A percentile compares a stretch with the other conserved stretches of the same genome.
Evolutionary conservation across 2,888 invertebrate genomes (phyloP).

Genomic region (Hylaea fasciaria): DNA sequence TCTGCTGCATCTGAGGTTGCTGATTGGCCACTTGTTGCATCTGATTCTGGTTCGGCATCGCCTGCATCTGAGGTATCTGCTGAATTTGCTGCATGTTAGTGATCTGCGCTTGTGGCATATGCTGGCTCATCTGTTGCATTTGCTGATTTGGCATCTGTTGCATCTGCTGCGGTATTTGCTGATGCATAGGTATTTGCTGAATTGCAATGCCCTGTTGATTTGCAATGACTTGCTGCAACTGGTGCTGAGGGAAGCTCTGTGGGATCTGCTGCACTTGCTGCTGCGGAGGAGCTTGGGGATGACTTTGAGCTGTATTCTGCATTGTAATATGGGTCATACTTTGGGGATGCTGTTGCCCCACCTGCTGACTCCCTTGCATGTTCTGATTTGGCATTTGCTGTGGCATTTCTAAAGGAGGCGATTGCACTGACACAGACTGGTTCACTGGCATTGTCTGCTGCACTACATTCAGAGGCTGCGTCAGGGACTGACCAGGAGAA

Average conservation of each 20-base stretch:
- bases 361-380: slow-evolving; percentile 73
- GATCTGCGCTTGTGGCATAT: slow-evolving; percentile 77
- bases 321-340: slow-evolving; percentile 82
- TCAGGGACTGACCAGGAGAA: slow-evolving; percentile 81
- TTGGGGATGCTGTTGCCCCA: slow-evolving; percentile 79
- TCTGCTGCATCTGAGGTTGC: slow-evolving; percentile 82
- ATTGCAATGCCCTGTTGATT: slow-evolving; percentile 80
- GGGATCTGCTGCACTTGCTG: slow-evolving; percentile 82
- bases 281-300: slow-evolving; percentile 71
- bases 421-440: slow-evolving; percentile 79
- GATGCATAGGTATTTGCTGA: slow-evolving; percentile 83
- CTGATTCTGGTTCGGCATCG: slow-evolving; percentile 77
- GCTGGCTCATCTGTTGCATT: slow-evolving; percentile 82
- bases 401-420: slow-evolving; percentile 81
- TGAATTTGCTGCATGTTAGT: slow-evolving; percentile 82
- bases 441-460: slow-evolving; percentile 78
- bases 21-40: slow-evolving; percentile 77
- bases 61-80: slow-evolving; percentile 81
- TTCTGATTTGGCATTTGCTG: slow-evolving; percentile 80
- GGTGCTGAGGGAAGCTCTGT: slow-evolving; percentile 83
- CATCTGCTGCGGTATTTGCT: slow-evolving; percentile 82
- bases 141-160: slow-evolving; percentile 82
- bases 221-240: slow-evolving; percentile 81
- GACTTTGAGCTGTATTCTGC: slow-evolving; percentile 73
- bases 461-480: slow-evolving; percentile 77